phyloP scores from a whole-genome alignment of 2,888 invertebrate genomes.

The Ferdinandea cuprea region DNA sequence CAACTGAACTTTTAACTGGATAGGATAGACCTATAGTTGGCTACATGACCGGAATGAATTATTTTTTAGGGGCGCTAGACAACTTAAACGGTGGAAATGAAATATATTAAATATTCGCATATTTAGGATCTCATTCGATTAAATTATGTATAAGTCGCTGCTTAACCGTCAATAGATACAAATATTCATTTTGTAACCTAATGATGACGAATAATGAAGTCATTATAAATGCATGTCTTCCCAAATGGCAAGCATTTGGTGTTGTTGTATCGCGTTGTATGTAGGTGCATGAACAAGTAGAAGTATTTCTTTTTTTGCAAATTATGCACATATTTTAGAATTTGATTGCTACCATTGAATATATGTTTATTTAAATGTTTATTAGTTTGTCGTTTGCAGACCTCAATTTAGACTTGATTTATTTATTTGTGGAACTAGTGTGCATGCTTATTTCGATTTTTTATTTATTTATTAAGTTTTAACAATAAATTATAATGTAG shows the following conservation, averaged over 20 bases:
- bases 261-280: slow-evolving; percentile 8
- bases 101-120: slow-evolving; percentile 13
- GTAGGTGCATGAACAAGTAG: slow-evolving; percentile 17
- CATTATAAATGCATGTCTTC: slow-evolving; percentile 28
- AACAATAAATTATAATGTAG: neutral
- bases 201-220: slow-evolving; percentile 39
- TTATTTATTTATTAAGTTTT: neutral
- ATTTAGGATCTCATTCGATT: slow-evolving; percentile 10
- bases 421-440: slow-evolving; percentile 3
- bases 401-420: slow-evolving; percentile 25
- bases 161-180: slow-evolving; percentile 3
- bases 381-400: slow-evolving; percentile 9
- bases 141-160: slow-evolving; percentile 26
- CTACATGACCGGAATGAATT: slow-evolving; percentile 52
- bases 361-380: slow-evolving; percentile 26
- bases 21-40: slow-evolving; percentile 28
- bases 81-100: slow-evolving; percentile 18
- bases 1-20: slow-evolving; percentile 33
- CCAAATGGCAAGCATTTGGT: slow-evolving; percentile 26
- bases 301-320: neutral
- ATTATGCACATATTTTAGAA: slow-evolving; percentile 42
- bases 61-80: slow-evolving; percentile 37
- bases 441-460: neutral
- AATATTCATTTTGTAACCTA: slow-evolving; percentile 23
- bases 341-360: slow-evolving; percentile 29